Conservation (phyloP, 2,797 vertebrate species). For the Alexandromys oeconomus region DNA sequence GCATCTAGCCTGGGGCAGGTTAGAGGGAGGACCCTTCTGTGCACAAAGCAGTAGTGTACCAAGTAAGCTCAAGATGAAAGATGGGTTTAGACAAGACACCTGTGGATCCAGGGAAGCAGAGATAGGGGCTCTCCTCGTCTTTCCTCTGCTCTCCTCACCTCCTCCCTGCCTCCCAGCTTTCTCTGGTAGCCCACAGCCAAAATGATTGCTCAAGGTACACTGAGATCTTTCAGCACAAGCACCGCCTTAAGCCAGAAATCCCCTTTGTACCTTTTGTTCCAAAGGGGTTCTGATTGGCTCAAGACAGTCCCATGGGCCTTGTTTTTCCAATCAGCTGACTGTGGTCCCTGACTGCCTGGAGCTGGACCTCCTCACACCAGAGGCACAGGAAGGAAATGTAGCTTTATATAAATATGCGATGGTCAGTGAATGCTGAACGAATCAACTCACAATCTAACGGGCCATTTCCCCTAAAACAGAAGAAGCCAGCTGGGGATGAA, state of each 20-base stretch:
- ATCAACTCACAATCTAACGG: background rate
- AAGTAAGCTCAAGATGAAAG: conserved; percentile 39
- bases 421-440: background rate
- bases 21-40: background rate
- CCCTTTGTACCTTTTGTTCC: background rate
- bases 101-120: background rate
- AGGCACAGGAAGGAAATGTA: background rate
- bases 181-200: background rate
- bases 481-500: background rate
- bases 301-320: background rate
- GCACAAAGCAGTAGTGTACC: conserved; percentile 2
- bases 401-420: background rate
- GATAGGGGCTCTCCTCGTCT: background rate
- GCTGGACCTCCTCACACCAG: background rate
- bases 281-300: background rate
- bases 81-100: background rate
- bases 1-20: background rate
- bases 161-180: background rate
- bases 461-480: background rate
- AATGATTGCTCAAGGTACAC: background rate
- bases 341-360: background rate
- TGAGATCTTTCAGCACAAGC: background rate
- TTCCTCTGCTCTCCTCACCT: background rate
- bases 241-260: background rate
- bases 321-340: background rate